Conservation (phyloP, 53 echinoderm and acorn worm species). For the Mesocentrotus franciscanus region DNA sequence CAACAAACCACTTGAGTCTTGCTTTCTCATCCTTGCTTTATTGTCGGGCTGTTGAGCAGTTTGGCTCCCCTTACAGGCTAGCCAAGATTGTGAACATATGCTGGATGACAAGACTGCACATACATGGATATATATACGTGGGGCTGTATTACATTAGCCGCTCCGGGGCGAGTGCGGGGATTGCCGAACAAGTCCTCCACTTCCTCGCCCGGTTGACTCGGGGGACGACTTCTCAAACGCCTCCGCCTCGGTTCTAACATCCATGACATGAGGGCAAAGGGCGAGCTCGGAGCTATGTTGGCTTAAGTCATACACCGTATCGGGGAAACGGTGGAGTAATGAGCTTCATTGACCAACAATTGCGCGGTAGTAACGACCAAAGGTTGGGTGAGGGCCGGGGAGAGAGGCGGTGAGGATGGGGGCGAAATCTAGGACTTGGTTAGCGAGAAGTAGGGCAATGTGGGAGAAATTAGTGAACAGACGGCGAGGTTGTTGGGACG, state of each 20-base stretch:
- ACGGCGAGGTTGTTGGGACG: slow-evolving; percentile 44
- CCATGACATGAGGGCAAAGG: slow-evolving; percentile 21
- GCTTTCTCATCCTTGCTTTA: slow-evolving; percentile 8
- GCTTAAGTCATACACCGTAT: slow-evolving; percentile 58
- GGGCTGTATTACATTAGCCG: slow-evolving; percentile 37
- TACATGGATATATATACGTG: not conserved
- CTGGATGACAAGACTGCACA: not conserved
- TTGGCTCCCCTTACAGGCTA: not conserved
- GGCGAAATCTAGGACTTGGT: slow-evolving; percentile 41
- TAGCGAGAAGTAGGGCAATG: not conserved
- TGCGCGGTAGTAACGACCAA: slow-evolving; percentile 15
- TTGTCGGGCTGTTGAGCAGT: not conserved
- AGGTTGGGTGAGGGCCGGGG: not conserved
- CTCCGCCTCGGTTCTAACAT: not conserved
- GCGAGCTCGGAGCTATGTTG: slow-evolving; percentile 37
- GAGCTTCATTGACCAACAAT: slow-evolving; percentile 53
- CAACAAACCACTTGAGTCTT: slow-evolving; percentile 56
- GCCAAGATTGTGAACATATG: slow-evolving; percentile 57
- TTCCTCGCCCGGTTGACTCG: slow-evolving; percentile 12
- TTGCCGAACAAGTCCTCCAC: slow-evolving; percentile 1
- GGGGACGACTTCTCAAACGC: not conserved
- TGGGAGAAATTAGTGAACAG: slow-evolving; percentile 49
- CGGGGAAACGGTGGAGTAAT: slow-evolving; percentile 53
- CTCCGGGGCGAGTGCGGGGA: slow-evolving; percentile 5
- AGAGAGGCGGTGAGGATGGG: not conserved